Percentiles rank a stretch among this genome's conserved stretches.
These are phyloP conservation scores for Cepaea nemoralis DNA, from an alignment of 1,140 invertebrate genomes.

Conservation along the genomic window DNA sequence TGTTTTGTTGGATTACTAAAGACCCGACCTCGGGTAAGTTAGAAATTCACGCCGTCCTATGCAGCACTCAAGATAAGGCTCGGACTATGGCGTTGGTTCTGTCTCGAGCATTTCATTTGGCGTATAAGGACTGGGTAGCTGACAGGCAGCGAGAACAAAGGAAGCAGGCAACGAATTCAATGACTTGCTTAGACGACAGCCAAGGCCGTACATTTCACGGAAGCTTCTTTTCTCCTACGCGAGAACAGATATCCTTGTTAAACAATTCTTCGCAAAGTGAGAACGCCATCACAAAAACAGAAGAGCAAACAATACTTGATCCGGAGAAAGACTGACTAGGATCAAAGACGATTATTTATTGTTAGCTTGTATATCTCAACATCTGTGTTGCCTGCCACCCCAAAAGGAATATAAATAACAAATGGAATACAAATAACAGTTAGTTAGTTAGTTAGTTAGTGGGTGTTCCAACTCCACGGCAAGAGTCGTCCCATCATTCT, in stretches of 20 bases:
- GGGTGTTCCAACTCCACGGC: too few species aligned
- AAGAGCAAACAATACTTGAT: background rate
- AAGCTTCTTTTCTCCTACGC: background rate
- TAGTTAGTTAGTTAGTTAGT: too few species aligned
- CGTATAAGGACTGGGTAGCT: conserved; percentile 29
- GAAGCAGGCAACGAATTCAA: conserved; percentile 11
- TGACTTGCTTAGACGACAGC: background rate
- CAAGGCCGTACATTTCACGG: background rate
- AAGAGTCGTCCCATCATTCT: too few species aligned
- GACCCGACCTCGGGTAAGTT: conserved; percentile 39
- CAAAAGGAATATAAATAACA: too few species aligned
- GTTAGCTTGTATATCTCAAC: background rate
- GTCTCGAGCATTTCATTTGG: conserved; percentile 47
- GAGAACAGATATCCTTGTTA: background rate
- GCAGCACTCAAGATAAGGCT: conserved; percentile 58
- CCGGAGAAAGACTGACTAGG: background rate
- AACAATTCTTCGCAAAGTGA: background rate
- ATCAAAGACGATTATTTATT: background rate
- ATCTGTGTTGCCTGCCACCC: too few species aligned
- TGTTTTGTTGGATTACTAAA: conserved; percentile 66
- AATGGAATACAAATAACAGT: too few species aligned
- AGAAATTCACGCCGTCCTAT: conserved; percentile 60
- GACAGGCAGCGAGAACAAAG: conserved; percentile 2
- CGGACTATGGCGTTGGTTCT: conserved; percentile 61
- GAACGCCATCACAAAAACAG: background rate